Conservation (phyloP, 2,888 invertebrate species). For the Amaurobius ferox region DNA sequence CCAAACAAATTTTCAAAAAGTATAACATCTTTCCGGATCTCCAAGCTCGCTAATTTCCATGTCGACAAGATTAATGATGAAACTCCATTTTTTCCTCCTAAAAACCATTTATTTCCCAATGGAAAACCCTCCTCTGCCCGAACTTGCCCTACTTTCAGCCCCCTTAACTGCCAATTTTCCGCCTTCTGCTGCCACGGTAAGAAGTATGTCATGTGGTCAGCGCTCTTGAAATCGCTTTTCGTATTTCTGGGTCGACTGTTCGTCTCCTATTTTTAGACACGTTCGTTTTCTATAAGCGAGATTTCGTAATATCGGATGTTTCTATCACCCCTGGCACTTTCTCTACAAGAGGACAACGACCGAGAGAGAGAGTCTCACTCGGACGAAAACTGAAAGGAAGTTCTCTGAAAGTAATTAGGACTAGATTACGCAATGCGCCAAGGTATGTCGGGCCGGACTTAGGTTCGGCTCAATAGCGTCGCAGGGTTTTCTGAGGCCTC, state of each 20-base stretch:
- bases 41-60: too few relatives aligned
- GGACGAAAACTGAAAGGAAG: too few relatives aligned
- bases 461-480: too few relatives aligned
- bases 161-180: neutral
- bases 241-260: neutral
- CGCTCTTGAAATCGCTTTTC: neutral
- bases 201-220: slow-evolving; percentile 10
- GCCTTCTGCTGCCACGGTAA: neutral
- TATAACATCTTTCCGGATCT: too few relatives aligned
- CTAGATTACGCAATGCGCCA: too few relatives aligned
- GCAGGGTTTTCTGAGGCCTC: too few relatives aligned
- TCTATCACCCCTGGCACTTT: slow-evolving; percentile 5
- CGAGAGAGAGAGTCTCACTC: neutral
- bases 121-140: neutral
- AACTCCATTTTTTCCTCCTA: too few relatives aligned
- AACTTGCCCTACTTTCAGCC: slow-evolving; percentile 3
- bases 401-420: too few relatives aligned
- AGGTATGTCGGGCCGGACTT: too few relatives aligned
- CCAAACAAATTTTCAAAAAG: too few relatives aligned
- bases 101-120: too few relatives aligned
- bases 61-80: too few relatives aligned
- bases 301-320: slow-evolving; percentile 10
- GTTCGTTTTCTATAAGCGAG: neutral
- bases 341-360: neutral
- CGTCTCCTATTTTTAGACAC: neutral